phyloP scores from a whole-genome alignment of 2,797 vertebrate species.

The Labroides dimidiatus region DNA sequence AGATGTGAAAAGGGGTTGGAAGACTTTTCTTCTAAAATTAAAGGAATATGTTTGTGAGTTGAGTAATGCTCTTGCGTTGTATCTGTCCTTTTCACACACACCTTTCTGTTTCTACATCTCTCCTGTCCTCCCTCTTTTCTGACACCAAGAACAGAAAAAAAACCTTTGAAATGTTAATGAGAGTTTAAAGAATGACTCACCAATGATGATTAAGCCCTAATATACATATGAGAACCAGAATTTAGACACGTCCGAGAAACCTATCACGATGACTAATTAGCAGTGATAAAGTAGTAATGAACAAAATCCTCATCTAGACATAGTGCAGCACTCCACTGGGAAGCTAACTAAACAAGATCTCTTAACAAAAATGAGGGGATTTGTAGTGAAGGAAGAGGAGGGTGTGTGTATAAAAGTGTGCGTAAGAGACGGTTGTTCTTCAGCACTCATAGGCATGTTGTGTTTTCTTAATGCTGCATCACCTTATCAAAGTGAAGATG shows the following conservation, averaged over 20 bases:
- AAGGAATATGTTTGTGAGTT: conserved; percentile 14
- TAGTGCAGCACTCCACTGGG: conserved; percentile 27
- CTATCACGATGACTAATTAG: conserved; percentile 63
- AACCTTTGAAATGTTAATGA: conserved; percentile 68
- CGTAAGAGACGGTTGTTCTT: conserved; percentile 20
- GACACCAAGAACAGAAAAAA: conserved; percentile 25
- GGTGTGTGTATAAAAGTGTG: not conserved
- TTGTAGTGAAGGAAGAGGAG: conserved; percentile 22
- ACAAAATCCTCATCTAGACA: conserved; percentile 58
- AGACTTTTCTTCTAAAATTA: conserved; percentile 1
- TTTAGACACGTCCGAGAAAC: conserved; percentile 46
- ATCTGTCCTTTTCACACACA: conserved; percentile 24
- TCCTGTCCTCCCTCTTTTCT: conserved; percentile 28
- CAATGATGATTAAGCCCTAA: conserved; percentile 64
- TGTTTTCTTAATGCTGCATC: conserved; percentile 49
- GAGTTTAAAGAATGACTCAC: conserved; percentile 68
- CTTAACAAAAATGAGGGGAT: conserved; percentile 43
- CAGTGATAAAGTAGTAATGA: conserved; percentile 60
- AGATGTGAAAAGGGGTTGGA: not conserved
- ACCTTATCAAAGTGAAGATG: conserved; percentile 68
- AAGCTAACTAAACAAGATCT: conserved; percentile 45
- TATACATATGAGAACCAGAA: conserved; percentile 47
- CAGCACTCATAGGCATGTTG: conserved; percentile 16
- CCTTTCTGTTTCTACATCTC: conserved; percentile 11
- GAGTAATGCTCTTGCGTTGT: not conserved